These are phyloP conservation scores for Ormia ochracea DNA, from an alignment of 2,888 invertebrate species.

Conservation along the genomic window DNA sequence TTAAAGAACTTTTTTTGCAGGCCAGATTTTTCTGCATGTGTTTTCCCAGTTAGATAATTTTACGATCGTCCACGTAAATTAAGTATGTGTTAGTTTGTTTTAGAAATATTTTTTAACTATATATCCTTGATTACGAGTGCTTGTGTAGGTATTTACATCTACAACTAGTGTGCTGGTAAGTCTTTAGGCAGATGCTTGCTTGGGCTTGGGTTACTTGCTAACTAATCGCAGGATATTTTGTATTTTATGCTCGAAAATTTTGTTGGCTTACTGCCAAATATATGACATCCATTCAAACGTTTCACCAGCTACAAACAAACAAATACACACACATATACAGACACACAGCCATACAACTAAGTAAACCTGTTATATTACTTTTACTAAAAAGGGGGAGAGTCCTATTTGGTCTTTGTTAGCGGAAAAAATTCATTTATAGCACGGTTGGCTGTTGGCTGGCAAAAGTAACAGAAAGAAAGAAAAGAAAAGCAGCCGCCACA, in stretches of 20 bases:
- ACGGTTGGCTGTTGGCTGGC: not conserved
- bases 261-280: conserved; percentile 66
- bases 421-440: not conserved
- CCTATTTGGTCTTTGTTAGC: not conserved
- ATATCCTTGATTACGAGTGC: not conserved
- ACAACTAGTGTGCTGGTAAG: conserved; percentile 18
- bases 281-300: conserved; percentile 58
- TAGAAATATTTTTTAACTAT: conserved; percentile 3
- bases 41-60: too few species aligned
- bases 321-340: not conserved
- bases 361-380: too few species aligned
- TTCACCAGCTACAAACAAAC: conserved; percentile 16
- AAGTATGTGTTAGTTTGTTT: not conserved
- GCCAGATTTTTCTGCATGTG: too few species aligned
- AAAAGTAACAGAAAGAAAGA: not conserved
- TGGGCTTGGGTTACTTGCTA: conserved; percentile 59
- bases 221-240: conserved; percentile 65
- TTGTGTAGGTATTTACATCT: conserved; percentile 5
- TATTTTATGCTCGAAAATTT: conserved; percentile 65
- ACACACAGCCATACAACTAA: too few species aligned
- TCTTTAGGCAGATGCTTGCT: conserved; percentile 54
- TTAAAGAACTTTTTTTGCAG: too few species aligned
- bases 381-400: not conserved
- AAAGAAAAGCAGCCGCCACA: not conserved
- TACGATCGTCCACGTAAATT: not conserved